Percentiles rank a stretch among this genome's conserved stretches.
Evolutionary conservation across 2,888 invertebrate genomes (phyloP).

Genomic region (Ischnus inquisitorius): DNA sequence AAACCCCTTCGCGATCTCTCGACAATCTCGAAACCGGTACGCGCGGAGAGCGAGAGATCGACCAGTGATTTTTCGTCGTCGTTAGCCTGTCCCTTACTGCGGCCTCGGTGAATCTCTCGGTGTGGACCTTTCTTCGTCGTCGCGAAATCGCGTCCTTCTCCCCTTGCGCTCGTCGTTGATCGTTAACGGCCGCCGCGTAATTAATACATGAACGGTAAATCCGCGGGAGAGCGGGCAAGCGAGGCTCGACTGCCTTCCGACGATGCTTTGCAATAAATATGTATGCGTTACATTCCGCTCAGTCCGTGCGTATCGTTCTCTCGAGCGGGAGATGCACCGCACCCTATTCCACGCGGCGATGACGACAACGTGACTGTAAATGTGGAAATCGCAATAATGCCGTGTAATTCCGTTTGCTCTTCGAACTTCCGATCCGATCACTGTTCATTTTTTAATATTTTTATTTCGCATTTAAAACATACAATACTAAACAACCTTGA

Average conservation of each 20-base stretch:
- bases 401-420: background rate
- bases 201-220: conserved; percentile 81
- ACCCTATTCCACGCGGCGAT: conserved; percentile 29
- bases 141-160: conserved; percentile 33
- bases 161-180: conserved; percentile 61
- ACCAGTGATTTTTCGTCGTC: conserved; percentile 67
- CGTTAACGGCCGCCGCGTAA: conserved; percentile 77
- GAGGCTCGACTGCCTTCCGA: conserved; percentile 40
- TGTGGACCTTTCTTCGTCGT: conserved; percentile 52
- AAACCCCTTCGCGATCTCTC: conserved; percentile 58
- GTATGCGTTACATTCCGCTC: conserved; percentile 76
- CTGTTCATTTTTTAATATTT: background rate
- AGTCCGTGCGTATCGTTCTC: conserved; percentile 62
- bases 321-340: conserved; percentile 25
- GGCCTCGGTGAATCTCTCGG: conserved; percentile 25
- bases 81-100: conserved; percentile 48
- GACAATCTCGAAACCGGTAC: conserved; percentile 67
- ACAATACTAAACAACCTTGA: too few relatives aligned
- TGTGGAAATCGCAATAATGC: conserved; percentile 31
- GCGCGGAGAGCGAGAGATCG: conserved; percentile 63
- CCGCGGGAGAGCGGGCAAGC: conserved; percentile 57
- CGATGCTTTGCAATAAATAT: conserved; percentile 78
- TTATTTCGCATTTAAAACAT: too few relatives aligned
- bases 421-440: background rate
- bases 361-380: conserved; percentile 17